phyloP scores from a whole-genome alignment of 2,888 invertebrate species.

The Ophion ventricosus region DNA sequence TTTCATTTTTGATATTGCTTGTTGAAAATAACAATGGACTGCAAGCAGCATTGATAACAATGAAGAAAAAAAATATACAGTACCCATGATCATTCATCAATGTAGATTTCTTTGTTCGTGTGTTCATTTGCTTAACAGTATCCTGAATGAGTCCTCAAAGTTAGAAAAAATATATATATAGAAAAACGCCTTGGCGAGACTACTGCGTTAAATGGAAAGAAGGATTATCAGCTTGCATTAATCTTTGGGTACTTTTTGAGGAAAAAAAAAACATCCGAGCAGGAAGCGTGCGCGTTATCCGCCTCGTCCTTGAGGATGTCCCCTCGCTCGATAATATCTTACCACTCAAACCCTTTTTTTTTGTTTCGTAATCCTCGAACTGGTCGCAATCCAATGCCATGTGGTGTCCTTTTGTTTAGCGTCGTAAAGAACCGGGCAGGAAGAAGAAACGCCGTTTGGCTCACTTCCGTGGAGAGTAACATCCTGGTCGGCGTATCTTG shows the following conservation, averaged over 20 bases:
- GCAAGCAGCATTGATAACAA: too few species aligned
- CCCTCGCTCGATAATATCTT: constrained; percentile 71
- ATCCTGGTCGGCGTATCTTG: constrained; percentile 46
- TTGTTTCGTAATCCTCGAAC: constrained; percentile 37
- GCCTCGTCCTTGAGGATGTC: constrained; percentile 49
- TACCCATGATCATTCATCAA: too few species aligned
- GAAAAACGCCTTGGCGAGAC: too few species aligned
- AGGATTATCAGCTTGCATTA: neutral
- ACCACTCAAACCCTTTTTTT: constrained; percentile 57
- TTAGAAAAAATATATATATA: too few species aligned
- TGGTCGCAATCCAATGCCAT: constrained; percentile 72
- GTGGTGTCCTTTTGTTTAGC: constrained; percentile 72
- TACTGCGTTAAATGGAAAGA: constrained; percentile 29
- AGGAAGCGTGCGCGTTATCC: constrained; percentile 30
- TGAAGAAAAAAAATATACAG: too few species aligned
- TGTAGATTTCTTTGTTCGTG: too few species aligned
- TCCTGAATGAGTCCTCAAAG: too few species aligned
- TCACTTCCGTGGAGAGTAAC: constrained; percentile 30
- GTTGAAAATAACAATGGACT: too few species aligned
- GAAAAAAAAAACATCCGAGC: constrained; percentile 13
- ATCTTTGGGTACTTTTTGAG: neutral
- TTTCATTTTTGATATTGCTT: too few species aligned
- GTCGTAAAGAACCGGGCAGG: constrained; percentile 47
- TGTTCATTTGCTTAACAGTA: constrained; percentile 35
- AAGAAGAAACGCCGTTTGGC: constrained; percentile 66